These are phyloP conservation scores for Bergia sp. DNA, from an alignment of 92 coral and sea anemone species.

Conservation along the genomic window DNA sequence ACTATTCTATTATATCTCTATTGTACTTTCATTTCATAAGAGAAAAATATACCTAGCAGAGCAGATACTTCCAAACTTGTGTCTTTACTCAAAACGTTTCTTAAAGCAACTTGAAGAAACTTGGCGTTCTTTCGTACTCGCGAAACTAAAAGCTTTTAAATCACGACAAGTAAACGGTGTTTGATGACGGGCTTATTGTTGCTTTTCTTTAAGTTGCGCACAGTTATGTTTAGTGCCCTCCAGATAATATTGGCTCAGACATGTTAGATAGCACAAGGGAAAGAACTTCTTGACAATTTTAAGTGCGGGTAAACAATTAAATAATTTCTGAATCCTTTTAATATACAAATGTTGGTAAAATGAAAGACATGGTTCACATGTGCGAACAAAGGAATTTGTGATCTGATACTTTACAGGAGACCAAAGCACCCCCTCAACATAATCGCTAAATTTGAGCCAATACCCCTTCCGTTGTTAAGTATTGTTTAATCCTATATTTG, in stretches of 20 bases:
- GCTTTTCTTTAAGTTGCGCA: background rate
- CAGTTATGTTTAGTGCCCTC: background rate
- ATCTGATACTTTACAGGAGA: slow-evolving; percentile 53
- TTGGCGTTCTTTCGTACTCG: too few relatives aligned
- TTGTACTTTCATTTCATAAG: background rate
- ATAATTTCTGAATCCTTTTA: slow-evolving; percentile 47
- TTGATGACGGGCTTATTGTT: background rate
- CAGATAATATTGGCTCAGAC: background rate
- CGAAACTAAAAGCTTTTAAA: background rate
- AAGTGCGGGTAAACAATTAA: slow-evolving; percentile 49
- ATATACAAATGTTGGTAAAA: slow-evolving; percentile 60
- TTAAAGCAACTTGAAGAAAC: background rate
- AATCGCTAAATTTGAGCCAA: slow-evolving; percentile 45
- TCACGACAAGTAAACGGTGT: too few relatives aligned
- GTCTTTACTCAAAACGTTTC: background rate
- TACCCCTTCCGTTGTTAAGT: slow-evolving; percentile 1
- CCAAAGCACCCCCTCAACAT: slow-evolving; percentile 35
- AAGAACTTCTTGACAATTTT: background rate
- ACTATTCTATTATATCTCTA: too few relatives aligned
- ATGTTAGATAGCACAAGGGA: background rate
- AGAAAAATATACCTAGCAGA: background rate
- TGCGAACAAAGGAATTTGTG: slow-evolving; percentile 70
- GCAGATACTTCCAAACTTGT: background rate
- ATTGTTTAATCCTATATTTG: background rate
- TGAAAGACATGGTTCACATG: slow-evolving; percentile 59